Conservation (phyloP, 2,888 invertebrate genomes). For the Meliscaeva auricollis region DNA sequence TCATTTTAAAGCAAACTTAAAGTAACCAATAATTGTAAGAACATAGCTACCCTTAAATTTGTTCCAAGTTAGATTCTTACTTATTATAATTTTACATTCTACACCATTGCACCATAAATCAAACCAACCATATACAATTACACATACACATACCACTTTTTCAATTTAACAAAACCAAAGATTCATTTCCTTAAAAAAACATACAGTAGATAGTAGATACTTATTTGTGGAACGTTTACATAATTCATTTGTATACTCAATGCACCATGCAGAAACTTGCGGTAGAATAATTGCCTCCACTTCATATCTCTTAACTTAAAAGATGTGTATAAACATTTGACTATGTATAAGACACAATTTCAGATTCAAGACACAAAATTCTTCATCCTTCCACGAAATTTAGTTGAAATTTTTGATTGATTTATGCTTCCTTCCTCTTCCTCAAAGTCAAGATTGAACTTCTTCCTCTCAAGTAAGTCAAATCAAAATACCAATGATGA, state of each 20-base stretch:
- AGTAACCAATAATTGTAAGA: no score
- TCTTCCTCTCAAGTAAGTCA: background rate
- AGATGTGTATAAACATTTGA: background rate
- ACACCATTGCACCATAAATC: no score
- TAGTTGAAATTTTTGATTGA: constrained; percentile 14
- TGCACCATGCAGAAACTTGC: background rate
- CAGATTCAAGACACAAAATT: background rate
- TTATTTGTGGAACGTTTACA: background rate
- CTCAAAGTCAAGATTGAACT: background rate
- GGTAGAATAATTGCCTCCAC: constrained; percentile 11
- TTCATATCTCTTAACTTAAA: background rate
- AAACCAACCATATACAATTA: no score
- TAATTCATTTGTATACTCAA: constrained; percentile 20
- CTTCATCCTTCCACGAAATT: background rate
- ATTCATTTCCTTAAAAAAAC: background rate
- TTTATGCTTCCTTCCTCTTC: background rate
- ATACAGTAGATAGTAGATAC: background rate
- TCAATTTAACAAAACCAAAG: background rate
- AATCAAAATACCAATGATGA: constrained; percentile 22
- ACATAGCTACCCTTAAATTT: no score
- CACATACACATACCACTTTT: no score
- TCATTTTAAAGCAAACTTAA: no score
- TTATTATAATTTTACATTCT: no score
- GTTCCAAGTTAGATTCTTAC: no score
- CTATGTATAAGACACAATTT: background rate